phyloP scores from a whole-genome alignment of 1,140 invertebrate genomes.

The Triops longicaudatus region DNA sequence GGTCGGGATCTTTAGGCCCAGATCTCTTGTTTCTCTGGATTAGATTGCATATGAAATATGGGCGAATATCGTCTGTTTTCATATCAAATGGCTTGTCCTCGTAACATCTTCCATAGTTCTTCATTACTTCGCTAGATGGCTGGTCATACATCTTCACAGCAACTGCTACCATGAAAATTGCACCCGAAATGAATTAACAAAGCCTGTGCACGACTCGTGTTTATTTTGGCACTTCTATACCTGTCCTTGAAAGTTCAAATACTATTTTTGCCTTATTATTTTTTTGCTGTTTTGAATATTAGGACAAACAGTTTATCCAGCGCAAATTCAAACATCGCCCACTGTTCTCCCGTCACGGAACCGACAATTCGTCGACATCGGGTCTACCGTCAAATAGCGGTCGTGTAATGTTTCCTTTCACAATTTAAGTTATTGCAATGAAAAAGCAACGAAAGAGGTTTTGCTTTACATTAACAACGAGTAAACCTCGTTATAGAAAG shows the following conservation, averaged over 20 bases:
- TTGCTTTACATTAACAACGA: background rate
- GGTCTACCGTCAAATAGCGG: slow-evolving; percentile 9
- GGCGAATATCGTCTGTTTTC: no score
- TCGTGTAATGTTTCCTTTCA: background rate
- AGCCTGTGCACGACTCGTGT: background rate
- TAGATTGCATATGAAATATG: no score
- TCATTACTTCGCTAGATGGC: no score
- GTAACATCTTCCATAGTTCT: no score
- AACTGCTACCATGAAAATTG: no score
- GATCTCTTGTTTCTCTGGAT: no score
- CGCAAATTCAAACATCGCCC: background rate
- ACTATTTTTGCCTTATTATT: background rate
- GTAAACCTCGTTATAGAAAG: background rate
- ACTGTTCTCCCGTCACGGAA: background rate
- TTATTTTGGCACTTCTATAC: background rate
- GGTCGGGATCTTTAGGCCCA: no score
- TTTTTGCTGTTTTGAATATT: background rate
- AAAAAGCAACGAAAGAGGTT: background rate
- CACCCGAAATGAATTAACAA: no score
- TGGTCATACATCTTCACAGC: no score
- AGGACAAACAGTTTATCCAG: background rate
- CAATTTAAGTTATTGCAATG: no score
- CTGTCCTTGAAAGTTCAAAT: background rate
- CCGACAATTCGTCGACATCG: slow-evolving; percentile 7
- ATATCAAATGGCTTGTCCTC: no score